Evolutionary conservation across 2,113 vertebrate species (phyloP).

Genomic region (Psittacus erithacus): DNA sequence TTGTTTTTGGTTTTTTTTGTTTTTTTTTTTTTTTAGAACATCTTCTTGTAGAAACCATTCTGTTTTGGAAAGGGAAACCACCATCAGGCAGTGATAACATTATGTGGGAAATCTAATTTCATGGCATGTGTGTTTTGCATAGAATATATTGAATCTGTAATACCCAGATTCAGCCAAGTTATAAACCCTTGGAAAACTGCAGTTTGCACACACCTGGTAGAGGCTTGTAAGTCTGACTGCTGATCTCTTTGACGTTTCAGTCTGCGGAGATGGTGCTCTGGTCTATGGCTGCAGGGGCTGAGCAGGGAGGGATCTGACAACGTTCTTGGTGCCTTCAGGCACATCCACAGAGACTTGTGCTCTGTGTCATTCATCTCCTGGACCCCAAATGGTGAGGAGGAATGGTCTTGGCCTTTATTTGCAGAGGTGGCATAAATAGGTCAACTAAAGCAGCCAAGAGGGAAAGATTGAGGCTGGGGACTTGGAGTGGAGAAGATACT

Average conservation of each 20-base stretch:
- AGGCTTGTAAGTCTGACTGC: neutral
- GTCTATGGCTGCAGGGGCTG: neutral
- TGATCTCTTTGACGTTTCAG: neutral
- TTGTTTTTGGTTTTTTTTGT: too few species aligned
- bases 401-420: neutral
- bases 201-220: neutral
- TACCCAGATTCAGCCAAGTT: neutral
- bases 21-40: neutral
- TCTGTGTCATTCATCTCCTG: neutral
- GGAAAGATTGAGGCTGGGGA: neutral
- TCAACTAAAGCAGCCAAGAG: neutral
- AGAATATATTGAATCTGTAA: neutral
- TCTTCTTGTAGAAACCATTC: neutral
- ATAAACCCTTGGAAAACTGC: neutral
- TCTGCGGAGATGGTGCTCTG: neutral
- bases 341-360: neutral
- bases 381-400: neutral
- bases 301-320: neutral
- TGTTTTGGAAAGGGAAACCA: neutral
- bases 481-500: neutral
- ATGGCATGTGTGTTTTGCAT: neutral
- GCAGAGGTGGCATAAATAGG: neutral
- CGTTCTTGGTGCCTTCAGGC: neutral
- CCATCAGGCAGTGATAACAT: accelerated
- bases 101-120: neutral